phyloP scores from a whole-genome alignment of 2,113 vertebrate species.

The Panurus biarmicus region DNA sequence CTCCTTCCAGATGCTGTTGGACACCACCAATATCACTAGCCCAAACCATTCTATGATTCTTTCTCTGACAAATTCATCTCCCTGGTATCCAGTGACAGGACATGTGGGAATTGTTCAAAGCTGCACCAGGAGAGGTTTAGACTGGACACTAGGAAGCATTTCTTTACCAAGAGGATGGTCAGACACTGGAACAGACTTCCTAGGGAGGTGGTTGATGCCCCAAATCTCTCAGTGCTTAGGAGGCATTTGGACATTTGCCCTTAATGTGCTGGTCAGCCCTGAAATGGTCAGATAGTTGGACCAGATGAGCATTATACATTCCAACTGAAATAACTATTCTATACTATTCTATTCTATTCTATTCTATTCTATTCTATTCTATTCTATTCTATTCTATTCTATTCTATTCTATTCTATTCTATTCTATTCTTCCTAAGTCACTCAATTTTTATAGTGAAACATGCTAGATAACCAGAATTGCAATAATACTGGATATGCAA shows the following conservation, averaged over 20 bases:
- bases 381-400: background rate
- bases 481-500: background rate
- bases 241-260: background rate
- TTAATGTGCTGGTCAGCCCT: background rate
- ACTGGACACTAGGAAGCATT: background rate
- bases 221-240: background rate
- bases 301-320: background rate
- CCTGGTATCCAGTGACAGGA: background rate
- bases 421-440: background rate
- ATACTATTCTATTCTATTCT: background rate
- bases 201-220: background rate
- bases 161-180: background rate
- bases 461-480: background rate
- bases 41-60: background rate
- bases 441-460: background rate
- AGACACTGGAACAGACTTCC: background rate
- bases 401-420: background rate
- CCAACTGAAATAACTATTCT: background rate
- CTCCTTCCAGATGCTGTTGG: background rate
- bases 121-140: background rate
- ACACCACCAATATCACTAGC: background rate
- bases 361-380: background rate
- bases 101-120: background rate
- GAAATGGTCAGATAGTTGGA: background rate
- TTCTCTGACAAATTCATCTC: background rate